Base-by-base conservation (phyloP, 2,888 invertebrate species). In the Phengaris alcon region DNA sequence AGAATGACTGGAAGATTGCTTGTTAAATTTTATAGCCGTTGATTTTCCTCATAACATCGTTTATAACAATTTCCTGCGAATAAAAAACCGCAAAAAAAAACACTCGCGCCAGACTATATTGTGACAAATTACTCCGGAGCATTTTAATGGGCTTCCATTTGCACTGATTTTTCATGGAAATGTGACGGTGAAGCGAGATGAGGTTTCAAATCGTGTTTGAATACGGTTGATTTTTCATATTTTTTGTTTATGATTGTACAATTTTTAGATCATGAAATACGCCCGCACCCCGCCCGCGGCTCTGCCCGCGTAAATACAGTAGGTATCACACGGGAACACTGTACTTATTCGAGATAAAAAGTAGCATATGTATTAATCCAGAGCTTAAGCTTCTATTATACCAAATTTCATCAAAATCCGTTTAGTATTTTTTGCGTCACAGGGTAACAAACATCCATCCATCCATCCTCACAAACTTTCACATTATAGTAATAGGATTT, bases 1-100 rank as follows among this genome's bases (percentile, higher is more conserved):
- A 44, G 15, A 52, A 75, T 75, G 75, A 75, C 75, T 75, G 69
- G 69, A 70, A 68, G 75, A 69, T 48, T 69, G 22, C 69, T 48
- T 74, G 75, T 76, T 76, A 74, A 73, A 73, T 68, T 48, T 75
- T 72, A 74, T 73, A 46, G 64, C 68, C 48, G 74, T 74, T 69
- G 69, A 69, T 75, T 77, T 55, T 75, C 57, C 70, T 80, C 81
- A 78, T 80, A 75, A 75, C 79, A 79, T 82, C 84, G 88, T 88
- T 88, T 84, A 84, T 88, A 83, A 85, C 82, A 84, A 88, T 88
- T 86, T 85, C 80, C 84, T 81, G 81, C 83, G 82, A 86, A 87
- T 81, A 84, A 80, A 80, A 78, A 76, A 79, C 76, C 78, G 81
- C 80, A 80, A 81, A 82, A 82, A 79, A 83, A 82, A 22, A 22